phyloP scores from a whole-genome alignment of 2,888 invertebrate species.

The Napeogenes sylphis region DNA sequence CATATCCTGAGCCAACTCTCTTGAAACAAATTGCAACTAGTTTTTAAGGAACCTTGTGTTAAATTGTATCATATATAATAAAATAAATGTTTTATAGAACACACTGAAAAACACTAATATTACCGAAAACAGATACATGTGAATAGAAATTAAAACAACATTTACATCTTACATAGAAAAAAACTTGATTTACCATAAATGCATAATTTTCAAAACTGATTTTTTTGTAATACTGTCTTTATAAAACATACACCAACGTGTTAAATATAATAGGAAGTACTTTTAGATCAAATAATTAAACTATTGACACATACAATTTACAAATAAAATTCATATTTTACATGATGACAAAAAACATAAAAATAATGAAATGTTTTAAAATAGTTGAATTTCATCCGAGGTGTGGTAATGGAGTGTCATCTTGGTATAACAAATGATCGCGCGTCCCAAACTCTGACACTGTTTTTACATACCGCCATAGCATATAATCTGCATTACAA shows the following conservation, averaged over 20 bases:
- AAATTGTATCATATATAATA: too few relatives aligned
- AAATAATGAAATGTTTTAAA: constrained; percentile 18
- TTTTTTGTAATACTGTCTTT: too few relatives aligned
- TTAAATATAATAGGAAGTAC: too few relatives aligned
- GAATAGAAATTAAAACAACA: too few relatives aligned
- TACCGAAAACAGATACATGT: too few relatives aligned
- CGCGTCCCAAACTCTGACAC: constrained; percentile 50
- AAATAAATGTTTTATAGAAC: too few relatives aligned
- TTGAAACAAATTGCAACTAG: constrained; percentile 31
- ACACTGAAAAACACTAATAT: too few relatives aligned
- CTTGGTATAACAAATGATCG: constrained; percentile 72
- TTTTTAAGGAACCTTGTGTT: constrained; percentile 17
- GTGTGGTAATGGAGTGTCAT: constrained; percentile 71
- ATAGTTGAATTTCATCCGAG: constrained; percentile 14
- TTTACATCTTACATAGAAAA: too few relatives aligned
- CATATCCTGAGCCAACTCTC: constrained; percentile 22
- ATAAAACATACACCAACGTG: too few relatives aligned
- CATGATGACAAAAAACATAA: background rate
- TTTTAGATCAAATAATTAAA: too few relatives aligned
- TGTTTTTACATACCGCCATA: constrained; percentile 55
- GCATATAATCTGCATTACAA: constrained; percentile 17
- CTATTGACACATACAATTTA: background rate
- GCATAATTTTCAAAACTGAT: too few relatives aligned
- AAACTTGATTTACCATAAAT: too few relatives aligned
- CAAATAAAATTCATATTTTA: background rate